Conservation (phyloP, 2,888 invertebrate genomes). For the Agriopis aurantiaria region DNA sequence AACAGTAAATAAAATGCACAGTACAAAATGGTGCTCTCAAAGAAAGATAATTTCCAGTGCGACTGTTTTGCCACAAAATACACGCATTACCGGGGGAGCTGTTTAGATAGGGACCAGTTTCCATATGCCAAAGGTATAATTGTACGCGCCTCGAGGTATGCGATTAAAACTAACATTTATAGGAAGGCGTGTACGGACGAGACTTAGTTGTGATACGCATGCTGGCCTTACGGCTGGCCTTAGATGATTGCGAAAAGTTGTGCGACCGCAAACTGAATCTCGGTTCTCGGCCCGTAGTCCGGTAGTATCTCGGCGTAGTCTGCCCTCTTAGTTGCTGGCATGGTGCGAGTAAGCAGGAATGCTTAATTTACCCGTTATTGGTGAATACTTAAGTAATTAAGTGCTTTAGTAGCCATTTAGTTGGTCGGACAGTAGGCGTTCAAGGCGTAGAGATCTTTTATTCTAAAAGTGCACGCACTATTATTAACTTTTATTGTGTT, state of each 20-base stretch:
- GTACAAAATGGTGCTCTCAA: slow-evolving; percentile 37
- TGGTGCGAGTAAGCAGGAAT: too few species aligned
- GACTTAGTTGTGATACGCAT: neutral
- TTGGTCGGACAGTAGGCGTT: too few species aligned
- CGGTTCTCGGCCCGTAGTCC: too few species aligned
- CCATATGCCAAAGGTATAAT: slow-evolving; percentile 47
- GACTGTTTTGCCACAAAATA: slow-evolving; percentile 34
- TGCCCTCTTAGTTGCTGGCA: too few species aligned
- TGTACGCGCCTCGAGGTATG: slow-evolving; percentile 51
- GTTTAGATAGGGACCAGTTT: slow-evolving; percentile 28
- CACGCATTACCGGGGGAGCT: slow-evolving; percentile 10
- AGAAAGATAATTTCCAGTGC: slow-evolving; percentile 50
- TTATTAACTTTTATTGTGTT: too few species aligned
- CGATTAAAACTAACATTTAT: slow-evolving; percentile 62
- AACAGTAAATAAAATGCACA: slow-evolving; percentile 13
- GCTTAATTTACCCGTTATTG: too few species aligned
- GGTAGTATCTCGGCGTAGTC: too few species aligned
- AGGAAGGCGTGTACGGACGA: slow-evolving; percentile 42
- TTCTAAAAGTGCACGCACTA: too few species aligned
- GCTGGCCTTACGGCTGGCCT: neutral
- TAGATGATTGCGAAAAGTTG: neutral
- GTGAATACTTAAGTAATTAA: too few species aligned
- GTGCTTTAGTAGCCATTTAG: too few species aligned
- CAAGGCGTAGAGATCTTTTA: too few species aligned
- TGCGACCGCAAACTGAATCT: too few species aligned